A percentile compares a stretch with the other conserved stretches of the same genome.
phyloP scores from a whole-genome alignment of 2,113 vertebrate genomes.

The Tretioscincus oriximinensis region DNA sequence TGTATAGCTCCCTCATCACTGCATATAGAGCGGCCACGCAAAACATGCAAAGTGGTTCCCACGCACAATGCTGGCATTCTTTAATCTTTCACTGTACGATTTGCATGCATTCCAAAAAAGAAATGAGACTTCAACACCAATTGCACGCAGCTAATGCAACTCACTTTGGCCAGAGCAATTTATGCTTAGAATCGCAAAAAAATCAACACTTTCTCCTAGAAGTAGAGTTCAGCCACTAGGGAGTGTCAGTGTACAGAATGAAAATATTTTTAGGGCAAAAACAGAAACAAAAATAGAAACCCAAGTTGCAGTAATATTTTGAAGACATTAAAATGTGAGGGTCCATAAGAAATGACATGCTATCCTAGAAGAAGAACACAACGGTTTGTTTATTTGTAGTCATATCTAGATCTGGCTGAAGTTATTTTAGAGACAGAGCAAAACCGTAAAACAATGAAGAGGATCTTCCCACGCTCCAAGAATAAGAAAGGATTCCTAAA shows the following conservation, averaged over 20 bases:
- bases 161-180: neutral
- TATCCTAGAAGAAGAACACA: neutral
- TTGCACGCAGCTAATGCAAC: neutral
- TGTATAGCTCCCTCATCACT: neutral
- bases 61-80: neutral
- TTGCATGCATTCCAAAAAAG: neutral
- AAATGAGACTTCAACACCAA: neutral
- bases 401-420: no score
- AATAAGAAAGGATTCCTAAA: no score
- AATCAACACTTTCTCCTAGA: neutral
- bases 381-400: neutral
- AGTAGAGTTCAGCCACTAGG: neutral
- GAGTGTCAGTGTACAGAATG: slow-evolving; percentile 8
- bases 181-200: neutral
- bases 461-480: no score
- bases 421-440: no score
- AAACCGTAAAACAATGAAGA: no score
- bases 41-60: neutral
- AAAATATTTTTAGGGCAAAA: neutral
- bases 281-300: neutral
- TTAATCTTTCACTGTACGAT: neutral
- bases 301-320: neutral
- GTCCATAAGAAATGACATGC: neutral
- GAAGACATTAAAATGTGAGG: neutral
- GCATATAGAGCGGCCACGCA: neutral